phyloP scores from a whole-genome alignment of 2,113 vertebrate species.

The Saimiri boliviensis region DNA sequence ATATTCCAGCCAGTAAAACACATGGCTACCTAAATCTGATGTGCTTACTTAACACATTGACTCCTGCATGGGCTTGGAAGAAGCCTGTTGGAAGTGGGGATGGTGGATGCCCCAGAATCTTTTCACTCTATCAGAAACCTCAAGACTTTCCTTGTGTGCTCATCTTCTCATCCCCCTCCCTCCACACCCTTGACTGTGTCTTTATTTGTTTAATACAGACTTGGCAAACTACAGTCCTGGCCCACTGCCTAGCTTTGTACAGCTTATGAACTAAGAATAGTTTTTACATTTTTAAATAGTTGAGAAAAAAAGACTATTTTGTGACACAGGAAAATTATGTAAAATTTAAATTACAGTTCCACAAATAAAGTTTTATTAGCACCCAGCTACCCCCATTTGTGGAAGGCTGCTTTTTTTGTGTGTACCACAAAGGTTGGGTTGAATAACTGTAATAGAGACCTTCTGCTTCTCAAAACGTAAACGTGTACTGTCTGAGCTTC shows the following conservation, averaged over 20 bases:
- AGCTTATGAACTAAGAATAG: background rate
- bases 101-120: background rate
- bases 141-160: background rate
- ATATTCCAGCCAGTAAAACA: background rate
- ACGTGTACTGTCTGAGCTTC: fast-evolving
- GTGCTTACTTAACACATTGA: too few species aligned
- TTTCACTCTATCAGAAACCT: background rate
- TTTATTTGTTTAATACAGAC: background rate
- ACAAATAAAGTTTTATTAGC: background rate
- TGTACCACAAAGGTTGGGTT: background rate
- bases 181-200: fast-evolving
- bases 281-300: background rate
- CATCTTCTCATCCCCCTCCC: background rate
- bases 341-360: background rate
- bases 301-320: background rate
- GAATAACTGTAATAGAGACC: fast-evolving
- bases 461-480: background rate
- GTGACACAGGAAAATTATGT: background rate
- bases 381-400: background rate
- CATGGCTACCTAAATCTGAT: background rate
- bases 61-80: background rate
- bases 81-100: background rate
- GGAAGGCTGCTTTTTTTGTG: background rate
- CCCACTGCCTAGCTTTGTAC: background rate
- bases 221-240: background rate